Evolutionary conservation across 2,797 vertebrate genomes (phyloP).

Genomic region (Pangasius krempfi): DNA sequence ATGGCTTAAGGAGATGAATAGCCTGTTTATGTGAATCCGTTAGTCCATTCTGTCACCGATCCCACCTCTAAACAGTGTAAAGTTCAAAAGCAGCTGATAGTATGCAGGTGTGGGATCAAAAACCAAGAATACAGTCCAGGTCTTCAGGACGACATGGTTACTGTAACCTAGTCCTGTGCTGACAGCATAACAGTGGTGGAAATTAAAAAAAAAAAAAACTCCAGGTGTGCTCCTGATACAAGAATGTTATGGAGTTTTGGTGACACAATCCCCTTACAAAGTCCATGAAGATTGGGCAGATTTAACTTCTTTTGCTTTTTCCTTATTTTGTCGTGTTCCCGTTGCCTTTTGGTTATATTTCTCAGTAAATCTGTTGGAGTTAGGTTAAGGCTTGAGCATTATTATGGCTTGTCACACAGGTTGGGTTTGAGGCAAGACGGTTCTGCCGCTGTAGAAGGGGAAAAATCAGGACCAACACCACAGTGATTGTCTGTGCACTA

Average conservation of each 20-base stretch:
- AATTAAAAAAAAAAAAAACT: not conserved
- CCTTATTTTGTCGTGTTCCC: not conserved
- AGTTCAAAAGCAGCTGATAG: constrained; percentile 6
- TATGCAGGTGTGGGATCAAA: constrained; percentile 23
- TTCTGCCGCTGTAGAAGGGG: not conserved
- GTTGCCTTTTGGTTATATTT: not conserved
- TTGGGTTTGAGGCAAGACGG: not conserved
- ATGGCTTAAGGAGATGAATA: not conserved
- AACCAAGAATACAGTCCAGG: not conserved
- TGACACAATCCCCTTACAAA: not conserved
- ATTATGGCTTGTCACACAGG: not conserved
- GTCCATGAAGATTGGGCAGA: not conserved
- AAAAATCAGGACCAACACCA: not conserved
- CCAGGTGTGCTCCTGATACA: constrained; percentile 3
- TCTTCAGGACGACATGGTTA: not conserved
- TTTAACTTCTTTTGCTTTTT: not conserved
- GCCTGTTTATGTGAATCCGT: constrained; percentile 4
- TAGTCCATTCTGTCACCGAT: not conserved
- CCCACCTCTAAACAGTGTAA: not conserved
- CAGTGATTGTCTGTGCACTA: not conserved
- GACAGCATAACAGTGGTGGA: not conserved
- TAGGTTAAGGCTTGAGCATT: not conserved
- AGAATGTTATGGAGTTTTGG: not conserved
- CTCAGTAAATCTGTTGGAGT: not conserved
- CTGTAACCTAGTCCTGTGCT: not conserved